Conservation (phyloP, 2,888 invertebrate species). For the Plagiodera versicolora region DNA sequence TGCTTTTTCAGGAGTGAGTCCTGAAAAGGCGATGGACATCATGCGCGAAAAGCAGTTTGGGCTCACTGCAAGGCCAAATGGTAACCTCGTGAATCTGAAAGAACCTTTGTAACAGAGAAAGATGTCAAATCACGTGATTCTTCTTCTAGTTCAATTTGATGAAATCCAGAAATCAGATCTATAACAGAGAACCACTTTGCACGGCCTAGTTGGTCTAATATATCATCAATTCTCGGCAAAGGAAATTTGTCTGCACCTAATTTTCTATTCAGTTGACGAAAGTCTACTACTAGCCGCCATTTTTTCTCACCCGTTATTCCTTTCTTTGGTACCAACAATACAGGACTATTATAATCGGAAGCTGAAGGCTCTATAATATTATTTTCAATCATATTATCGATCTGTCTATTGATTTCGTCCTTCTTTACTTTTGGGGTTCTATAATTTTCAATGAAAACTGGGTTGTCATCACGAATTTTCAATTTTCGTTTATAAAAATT, state of each 20-base stretch:
- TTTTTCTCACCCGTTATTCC: constrained; percentile 16
- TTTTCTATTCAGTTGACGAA: constrained; percentile 27
- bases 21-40: constrained; percentile 31
- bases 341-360: constrained; percentile 31
- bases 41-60: constrained; percentile 36
- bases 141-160: constrained; percentile 25
- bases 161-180: no score
- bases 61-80: constrained; percentile 33
- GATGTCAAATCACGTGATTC: constrained; percentile 27
- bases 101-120: constrained; percentile 33
- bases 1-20: constrained; percentile 18
- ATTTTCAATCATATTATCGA: constrained; percentile 24
- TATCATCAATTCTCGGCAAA: constrained; percentile 29
- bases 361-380: constrained; percentile 28
- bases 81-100: constrained; percentile 31
- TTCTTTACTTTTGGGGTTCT: no score
- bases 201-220: constrained; percentile 29
- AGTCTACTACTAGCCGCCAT: constrained; percentile 29
- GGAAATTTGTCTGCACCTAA: constrained; percentile 29
- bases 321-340: constrained; percentile 34
- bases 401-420: constrained; percentile 29
- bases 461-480: no score
- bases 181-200: constrained; percentile 30
- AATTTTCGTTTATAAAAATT: constrained; percentile 37
- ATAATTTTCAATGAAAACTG: no score